Base-by-base conservation (phyloP, 2,797 vertebrate genomes). In the Acridotheres tristis region DNA sequence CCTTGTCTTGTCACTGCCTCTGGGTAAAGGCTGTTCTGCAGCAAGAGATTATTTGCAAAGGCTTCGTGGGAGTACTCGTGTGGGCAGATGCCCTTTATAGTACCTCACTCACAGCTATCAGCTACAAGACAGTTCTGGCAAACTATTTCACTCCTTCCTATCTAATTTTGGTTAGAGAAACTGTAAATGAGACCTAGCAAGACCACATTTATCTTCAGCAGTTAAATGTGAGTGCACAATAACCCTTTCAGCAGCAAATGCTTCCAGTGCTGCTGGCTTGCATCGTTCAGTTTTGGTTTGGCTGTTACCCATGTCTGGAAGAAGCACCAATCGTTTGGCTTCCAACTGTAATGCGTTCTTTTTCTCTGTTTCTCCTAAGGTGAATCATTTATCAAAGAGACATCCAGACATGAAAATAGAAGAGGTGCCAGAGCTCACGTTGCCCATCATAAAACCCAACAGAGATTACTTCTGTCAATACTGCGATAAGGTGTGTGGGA, bases 381-480 rank as follows among this genome's bases (percentile, higher is more conserved):
- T 99, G n/a, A 99, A 99, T 97, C 99, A 99, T 97, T 97, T 99
- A 96, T 99, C 99, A 91, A 99, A 99, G 96, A 98, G 99, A 53
- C 99, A 99, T 96, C 99, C 99, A 54, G 99, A 99, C 95, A 99
- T 99, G 99, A 98, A 99, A 91, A 99, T 99, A 61, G 99, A 99
- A 90, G 99, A 99, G 55, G 99, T 99, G 92, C 99, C 99, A 11
- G 99, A 99, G 97, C 97, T 99, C 79, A 99, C 99, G 0, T 97
- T 99, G 86, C 99, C 99, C 83, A 99, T 99, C 95, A 99, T 99
- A 97, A 99, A 99, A 93, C 99, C 99, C 95, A 99, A 99, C 97
- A 98, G 99, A n/a, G 99, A 99, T 95, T 99, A 99, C 97, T 99
- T 99, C 96, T 99, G 99, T 96, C 99, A 99, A 95, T 99, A 99